Evolutionary conservation across 92 coral and sea anemone genomes (phyloP).

Genomic region (Phenganax marumi): DNA sequence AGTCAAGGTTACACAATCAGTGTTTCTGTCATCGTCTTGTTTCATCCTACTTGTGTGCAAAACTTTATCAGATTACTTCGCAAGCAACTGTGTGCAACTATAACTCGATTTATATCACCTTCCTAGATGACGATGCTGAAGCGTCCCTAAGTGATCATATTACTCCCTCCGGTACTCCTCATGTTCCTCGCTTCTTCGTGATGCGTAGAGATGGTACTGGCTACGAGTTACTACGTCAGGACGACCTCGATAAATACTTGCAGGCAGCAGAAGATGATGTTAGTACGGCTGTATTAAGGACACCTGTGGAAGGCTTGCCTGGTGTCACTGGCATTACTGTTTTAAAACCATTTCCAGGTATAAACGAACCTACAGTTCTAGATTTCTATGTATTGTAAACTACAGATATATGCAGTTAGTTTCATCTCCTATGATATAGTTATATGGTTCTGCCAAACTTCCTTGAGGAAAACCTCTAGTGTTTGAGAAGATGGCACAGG

Average conservation of each 20-base stretch:
- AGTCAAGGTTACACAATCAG: background rate
- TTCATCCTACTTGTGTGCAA: background rate
- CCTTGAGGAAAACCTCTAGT: too few species aligned
- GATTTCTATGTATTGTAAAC: too few species aligned
- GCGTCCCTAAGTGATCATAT: background rate
- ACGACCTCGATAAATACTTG: constrained; percentile 75
- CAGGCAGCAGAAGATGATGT: constrained; percentile 76
- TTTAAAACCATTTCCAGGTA: constrained; percentile 85
- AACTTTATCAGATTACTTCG: too few species aligned
- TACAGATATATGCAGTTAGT: background rate
- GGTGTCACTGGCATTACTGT: constrained; percentile 82
- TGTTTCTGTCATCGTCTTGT: background rate
- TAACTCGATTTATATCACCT: too few species aligned
- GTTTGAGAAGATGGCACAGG: background rate
- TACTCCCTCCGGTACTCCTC: constrained; percentile 37
- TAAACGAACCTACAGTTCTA: background rate
- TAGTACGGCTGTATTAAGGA: constrained; percentile 75
- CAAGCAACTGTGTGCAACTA: too few species aligned
- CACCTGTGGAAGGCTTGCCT: constrained; percentile 84
- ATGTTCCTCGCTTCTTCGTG: constrained; percentile 67
- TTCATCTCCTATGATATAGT: background rate
- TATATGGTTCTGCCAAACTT: background rate
- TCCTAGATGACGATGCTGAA: background rate
- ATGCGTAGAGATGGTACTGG: constrained; percentile 93
- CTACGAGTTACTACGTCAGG: constrained; percentile 78